Evolutionary conservation across 2,113 vertebrate genomes (phyloP), one percentile per base, ranked within the genome.

Genomic region (Maccullochella peelii): DNA sequence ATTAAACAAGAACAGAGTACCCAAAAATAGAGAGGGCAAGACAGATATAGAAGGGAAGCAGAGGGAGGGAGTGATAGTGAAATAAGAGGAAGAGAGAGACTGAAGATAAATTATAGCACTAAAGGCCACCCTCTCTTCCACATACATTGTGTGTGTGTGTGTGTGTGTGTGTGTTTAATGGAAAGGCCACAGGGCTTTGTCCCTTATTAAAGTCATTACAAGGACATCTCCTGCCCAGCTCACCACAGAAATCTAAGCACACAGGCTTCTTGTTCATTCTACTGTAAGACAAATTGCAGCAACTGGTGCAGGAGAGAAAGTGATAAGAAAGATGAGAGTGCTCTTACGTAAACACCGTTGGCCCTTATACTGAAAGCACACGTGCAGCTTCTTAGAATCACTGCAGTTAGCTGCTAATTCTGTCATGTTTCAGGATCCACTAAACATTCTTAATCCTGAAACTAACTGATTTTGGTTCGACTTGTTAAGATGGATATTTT

Each of bases 61-160:
- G 21, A 50, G 14, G 50, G 21, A 68, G 20, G 33, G 59, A n/a
- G n/a, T 5, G 65, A 49, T 42, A 10, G 38, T 40, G 8, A 40
- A 70, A 52, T 70, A 33, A 52, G 25, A 49, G 44, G 16, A 68
- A 38, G 30, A 42, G 30, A 66, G 38, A 78, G 65, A 80, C 71
- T 61, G 47, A 55, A 80, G 78, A 80, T 65, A 68, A 67, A 73
- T 70, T 70, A 70, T 36, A 70, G 69, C 59, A 73, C 58, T 63
- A 65, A 80, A 72, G 47, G 69, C 69, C 67, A 54, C 49, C 33
- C 69, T 50, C 44, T 55, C 52, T 58, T 70, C 57, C 58, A 42
- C 36, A 62, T 80, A 63, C 25, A 78, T 67, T 62, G 55, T 42
- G 40, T 2, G 52, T 8, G 23, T 49, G 58, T 55, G 67, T 25